Evolutionary conservation across 2,888 invertebrate species (phyloP).

Genomic region (Trichopria drosophilae): DNA sequence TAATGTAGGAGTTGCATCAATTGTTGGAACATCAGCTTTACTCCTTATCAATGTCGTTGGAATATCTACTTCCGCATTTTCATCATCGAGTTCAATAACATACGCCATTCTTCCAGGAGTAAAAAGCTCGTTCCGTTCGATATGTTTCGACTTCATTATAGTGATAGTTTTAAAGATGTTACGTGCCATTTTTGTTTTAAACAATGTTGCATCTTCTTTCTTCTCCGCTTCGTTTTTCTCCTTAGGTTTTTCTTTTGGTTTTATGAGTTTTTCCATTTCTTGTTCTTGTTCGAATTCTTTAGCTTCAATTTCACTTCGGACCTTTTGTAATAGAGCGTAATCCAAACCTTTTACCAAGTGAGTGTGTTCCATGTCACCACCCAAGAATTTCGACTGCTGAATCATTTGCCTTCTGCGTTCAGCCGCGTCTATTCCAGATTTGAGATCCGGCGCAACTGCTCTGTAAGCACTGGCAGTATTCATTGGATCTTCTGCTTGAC

Average conservation of each 20-base stretch:
- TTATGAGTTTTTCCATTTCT: constrained; percentile 76
- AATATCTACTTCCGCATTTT: constrained; percentile 83
- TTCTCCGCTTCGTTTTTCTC: constrained; percentile 61
- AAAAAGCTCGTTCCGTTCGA: constrained; percentile 87
- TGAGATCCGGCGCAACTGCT: constrained; percentile 95
- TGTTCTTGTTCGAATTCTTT: constrained; percentile 83
- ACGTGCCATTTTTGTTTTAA: constrained; percentile 79
- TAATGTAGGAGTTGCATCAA: constrained; percentile 69
- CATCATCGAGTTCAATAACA: constrained; percentile 91
- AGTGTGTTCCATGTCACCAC: constrained; percentile 99
- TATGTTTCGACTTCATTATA: constrained; percentile 71
- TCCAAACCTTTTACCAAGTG: constrained; percentile 98
- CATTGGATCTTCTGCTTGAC: constrained; percentile 80
- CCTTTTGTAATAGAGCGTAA: constrained; percentile 90
- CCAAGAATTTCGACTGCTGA: constrained; percentile 98
- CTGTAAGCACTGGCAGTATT: constrained; percentile 84
- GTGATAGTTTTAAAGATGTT: constrained; percentile 73
- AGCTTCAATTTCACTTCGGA: constrained; percentile 79
- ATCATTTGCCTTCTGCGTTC: constrained; percentile 94
- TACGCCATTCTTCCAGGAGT: constrained; percentile 97
- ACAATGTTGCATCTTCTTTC: constrained; percentile 77
- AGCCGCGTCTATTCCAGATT: constrained; percentile 92
- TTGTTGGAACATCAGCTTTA: constrained; percentile 84
- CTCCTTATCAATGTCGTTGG: constrained; percentile 94
- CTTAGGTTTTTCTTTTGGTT: constrained; percentile 59